Percentiles rank a stretch among this genome's conserved stretches.
These are phyloP conservation scores for Neomicropteryx cornuta DNA, from an alignment of 1,140 invertebrate species.

Conservation along the genomic window DNA sequence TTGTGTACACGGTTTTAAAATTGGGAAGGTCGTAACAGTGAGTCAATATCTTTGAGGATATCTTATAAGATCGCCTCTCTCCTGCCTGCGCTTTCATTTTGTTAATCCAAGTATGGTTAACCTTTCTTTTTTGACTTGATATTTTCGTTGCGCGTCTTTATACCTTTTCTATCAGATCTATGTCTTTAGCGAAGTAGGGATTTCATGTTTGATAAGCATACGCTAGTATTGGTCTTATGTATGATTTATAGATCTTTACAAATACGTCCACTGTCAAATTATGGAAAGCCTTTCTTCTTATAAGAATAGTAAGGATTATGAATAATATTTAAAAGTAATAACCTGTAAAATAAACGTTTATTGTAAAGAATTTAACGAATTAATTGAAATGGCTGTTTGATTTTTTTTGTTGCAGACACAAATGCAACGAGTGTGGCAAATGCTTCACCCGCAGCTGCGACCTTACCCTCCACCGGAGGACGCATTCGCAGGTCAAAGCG, in stretches of 20 bases:
- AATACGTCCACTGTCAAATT: too few species aligned
- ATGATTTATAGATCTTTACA: too few species aligned
- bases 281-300: conserved; percentile 1
- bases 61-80: background rate
- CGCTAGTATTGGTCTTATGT: too few species aligned
- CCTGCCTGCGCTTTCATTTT: too few species aligned
- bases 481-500: conserved; percentile 36
- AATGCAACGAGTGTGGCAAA: conserved; percentile 8
- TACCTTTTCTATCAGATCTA: too few species aligned
- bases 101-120: too few species aligned
- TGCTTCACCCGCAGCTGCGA: conserved; percentile 9
- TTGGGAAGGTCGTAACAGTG: too few species aligned
- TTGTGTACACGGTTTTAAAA: too few species aligned
- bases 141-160: too few species aligned
- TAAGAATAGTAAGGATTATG: background rate
- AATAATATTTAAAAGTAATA: background rate
- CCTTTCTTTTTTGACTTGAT: background rate
- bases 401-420: conserved; percentile 10
- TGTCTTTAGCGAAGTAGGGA: too few species aligned
- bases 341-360: background rate
- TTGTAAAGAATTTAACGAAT: background rate
- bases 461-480: conserved; percentile 26
- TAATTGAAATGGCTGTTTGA: too few species aligned
- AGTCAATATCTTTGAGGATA: too few species aligned
- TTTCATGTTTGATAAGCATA: background rate